These are phyloP conservation scores for Ptyas mucosa DNA, from an alignment of 2,113 vertebrate genomes.

Conservation along the genomic window DNA sequence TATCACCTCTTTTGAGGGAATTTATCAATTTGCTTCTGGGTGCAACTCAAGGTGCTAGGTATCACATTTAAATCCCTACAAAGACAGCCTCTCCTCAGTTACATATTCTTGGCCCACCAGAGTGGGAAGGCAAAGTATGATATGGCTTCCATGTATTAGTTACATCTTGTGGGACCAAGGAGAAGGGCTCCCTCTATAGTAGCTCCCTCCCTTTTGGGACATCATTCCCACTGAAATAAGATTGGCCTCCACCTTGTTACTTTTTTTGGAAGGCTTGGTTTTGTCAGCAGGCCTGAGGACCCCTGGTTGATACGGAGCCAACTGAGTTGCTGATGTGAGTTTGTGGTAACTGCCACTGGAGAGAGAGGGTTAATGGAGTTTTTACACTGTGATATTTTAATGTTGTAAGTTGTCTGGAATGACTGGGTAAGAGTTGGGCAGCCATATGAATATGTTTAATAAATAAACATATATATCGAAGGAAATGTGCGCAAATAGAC, in stretches of 20 bases:
- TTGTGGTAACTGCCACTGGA: background rate
- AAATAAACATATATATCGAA: background rate
- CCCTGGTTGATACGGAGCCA: background rate
- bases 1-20: background rate
- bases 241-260: background rate
- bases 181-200: background rate
- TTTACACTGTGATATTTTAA: background rate
- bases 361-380: background rate
- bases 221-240: background rate
- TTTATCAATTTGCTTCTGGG: background rate
- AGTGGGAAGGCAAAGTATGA: background rate
- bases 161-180: background rate
- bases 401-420: background rate
- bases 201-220: too few species aligned
- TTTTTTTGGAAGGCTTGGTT: background rate
- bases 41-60: background rate
- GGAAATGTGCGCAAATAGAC: background rate
- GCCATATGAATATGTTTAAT: background rate
- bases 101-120: background rate
- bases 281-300: background rate
- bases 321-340: background rate
- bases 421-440: background rate
- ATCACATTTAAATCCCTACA: background rate
- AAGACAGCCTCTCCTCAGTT: background rate
- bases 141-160: background rate